These are phyloP conservation scores for Caenorhabditis briggsae DNA, from an alignment of 1,140 invertebrate species.

Conservation along the genomic window DNA sequence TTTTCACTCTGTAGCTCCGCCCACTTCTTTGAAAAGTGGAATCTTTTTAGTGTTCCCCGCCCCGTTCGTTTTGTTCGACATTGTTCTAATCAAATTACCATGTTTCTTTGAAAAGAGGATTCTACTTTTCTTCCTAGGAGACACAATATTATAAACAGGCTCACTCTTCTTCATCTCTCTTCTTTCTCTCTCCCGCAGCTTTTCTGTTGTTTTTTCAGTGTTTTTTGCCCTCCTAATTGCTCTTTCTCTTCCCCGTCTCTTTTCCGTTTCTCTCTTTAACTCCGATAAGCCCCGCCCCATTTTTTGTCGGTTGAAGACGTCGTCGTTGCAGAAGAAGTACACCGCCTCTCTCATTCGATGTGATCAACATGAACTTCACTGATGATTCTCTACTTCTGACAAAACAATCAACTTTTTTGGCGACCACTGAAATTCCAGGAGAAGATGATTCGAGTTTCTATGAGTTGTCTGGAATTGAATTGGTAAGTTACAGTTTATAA, in stretches of 20 bases:
- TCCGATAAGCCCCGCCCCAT: conserved; percentile 37
- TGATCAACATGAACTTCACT: background rate
- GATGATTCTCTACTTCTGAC: too few relatives aligned
- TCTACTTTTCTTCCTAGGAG: background rate
- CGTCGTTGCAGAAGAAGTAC: background rate
- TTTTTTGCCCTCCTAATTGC: conserved; percentile 48
- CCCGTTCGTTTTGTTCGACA: background rate
- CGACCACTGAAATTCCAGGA: background rate
- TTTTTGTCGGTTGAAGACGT: conserved; percentile 39
- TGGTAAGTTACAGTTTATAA: background rate
- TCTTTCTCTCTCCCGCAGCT: background rate
- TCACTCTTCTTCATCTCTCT: too few relatives aligned
- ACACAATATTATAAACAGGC: conserved; percentile 49
- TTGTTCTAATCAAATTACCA: conserved; percentile 45
- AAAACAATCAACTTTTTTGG: background rate
- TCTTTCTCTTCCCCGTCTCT: background rate
- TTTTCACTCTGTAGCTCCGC: background rate
- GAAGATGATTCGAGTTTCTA: background rate
- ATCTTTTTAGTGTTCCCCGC: background rate
- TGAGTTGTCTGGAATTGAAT: conserved; percentile 8
- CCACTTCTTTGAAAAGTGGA: background rate
- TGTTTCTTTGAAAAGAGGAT: background rate
- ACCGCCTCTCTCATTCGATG: background rate
- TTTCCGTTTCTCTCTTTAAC: background rate
- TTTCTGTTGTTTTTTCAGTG: conserved; percentile 24